phyloP scores from a whole-genome alignment of 2,888 invertebrate genomes.

The Agrochola litura region DNA sequence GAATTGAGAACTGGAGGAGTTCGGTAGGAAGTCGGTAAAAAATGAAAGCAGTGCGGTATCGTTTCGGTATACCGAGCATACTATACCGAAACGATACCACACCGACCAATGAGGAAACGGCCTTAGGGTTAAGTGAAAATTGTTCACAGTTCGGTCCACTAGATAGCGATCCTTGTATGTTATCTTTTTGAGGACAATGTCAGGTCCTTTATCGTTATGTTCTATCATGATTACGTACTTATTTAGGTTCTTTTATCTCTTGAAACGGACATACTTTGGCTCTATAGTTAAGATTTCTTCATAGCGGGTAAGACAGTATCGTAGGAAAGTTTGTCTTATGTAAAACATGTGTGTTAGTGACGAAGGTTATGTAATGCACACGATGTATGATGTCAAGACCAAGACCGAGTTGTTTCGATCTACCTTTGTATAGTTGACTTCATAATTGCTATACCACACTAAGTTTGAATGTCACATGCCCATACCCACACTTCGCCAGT shows the following conservation, averaged over 20 bases:
- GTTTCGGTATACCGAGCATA: too few relatives aligned
- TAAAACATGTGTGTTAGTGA: not conserved
- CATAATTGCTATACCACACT: not conserved
- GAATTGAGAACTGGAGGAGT: too few relatives aligned
- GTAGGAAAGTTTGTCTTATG: not conserved
- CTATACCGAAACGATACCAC: too few relatives aligned
- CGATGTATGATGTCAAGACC: not conserved
- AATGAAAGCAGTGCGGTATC: too few relatives aligned
- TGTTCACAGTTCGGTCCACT: conserved; percentile 1
- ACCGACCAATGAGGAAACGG: too few relatives aligned
- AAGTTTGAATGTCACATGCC: not conserved
- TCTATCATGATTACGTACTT: not conserved
- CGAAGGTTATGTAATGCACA: not conserved
- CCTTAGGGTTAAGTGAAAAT: conserved; percentile 38
- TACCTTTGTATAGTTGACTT: not conserved
- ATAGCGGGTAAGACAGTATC: not conserved
- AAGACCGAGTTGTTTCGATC: not conserved
- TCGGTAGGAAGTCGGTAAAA: too few relatives aligned
- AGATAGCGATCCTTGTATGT: not conserved
- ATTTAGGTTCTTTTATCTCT: not conserved
- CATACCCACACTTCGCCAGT: too few relatives aligned
- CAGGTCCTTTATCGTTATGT: not conserved
- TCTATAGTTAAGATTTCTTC: not conserved
- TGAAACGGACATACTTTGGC: not conserved
- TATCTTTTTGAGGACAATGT: not conserved